These are phyloP conservation scores for Micropterix aruncella DNA, from an alignment of 2,888 invertebrate species.

Conservation along the genomic window DNA sequence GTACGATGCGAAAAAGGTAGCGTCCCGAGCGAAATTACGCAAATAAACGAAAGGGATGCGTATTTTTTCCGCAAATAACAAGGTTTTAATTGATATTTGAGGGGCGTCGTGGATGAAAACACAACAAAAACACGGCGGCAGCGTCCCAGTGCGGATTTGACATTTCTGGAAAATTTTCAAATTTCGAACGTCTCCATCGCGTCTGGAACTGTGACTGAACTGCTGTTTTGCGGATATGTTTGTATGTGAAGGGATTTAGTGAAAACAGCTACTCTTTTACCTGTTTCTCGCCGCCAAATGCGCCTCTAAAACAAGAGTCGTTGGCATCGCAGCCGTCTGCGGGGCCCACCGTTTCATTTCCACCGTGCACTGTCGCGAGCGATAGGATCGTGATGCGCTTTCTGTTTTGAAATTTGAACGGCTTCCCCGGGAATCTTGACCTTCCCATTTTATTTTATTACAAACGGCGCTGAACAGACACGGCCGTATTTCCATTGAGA, in stretches of 20 bases:
- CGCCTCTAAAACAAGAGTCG: constrained; percentile 10
- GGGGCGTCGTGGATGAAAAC: no score
- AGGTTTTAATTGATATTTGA: no score
- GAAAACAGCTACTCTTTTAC: constrained; percentile 1
- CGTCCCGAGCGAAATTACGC: no score
- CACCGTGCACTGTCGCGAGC: constrained; percentile 33
- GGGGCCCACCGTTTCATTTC: constrained; percentile 31
- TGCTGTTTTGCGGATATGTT: no score
- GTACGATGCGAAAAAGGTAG: not conserved
- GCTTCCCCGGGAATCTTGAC: constrained; percentile 80
- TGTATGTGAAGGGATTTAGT: not conserved
- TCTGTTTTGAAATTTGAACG: constrained; percentile 74
- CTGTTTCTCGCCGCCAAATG: constrained; percentile 7
- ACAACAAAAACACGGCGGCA: no score
- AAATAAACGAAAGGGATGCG: no score
- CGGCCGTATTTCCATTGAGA: constrained; percentile 30
- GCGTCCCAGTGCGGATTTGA: no score
- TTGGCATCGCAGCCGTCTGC: constrained; percentile 27
- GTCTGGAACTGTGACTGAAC: no score
- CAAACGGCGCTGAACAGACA: constrained; percentile 33
- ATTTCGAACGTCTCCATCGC: no score
- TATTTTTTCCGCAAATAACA: not conserved
- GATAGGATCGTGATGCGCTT: constrained; percentile 72
- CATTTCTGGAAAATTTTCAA: no score
- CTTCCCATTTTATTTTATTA: constrained; percentile 56